Evolutionary conservation across 2,113 vertebrate species (phyloP), one percentile per base, ranked within the genome.

Genomic region (Apteryx mantelli): DNA sequence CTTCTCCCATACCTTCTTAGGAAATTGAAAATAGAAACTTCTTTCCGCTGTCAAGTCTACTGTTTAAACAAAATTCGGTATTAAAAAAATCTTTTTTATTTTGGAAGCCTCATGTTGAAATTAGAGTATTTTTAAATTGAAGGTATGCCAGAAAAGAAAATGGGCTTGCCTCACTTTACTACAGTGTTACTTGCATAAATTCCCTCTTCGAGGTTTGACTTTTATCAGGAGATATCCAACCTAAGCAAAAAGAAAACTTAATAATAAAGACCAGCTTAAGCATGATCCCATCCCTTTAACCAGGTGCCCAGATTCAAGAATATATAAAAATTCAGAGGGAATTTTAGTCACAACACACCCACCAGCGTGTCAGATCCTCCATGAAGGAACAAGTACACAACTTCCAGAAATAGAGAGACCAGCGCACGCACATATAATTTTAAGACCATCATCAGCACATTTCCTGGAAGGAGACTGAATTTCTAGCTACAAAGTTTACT

Each of bases 391-490:
- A 73, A n/a, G 68, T 0, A 34, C 14, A 13, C 32, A 22, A 2
- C 19, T 26, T 78, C 14, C 34, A 42, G 46, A 58, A 38, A 30
- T 32, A 28, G 15, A 40, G 4, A 40, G 10, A 38, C 13, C 1
- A 14, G 34, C 9, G 10, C 28, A 25, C 17, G 6, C 8, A 15
- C 13, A 9, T 5, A 7, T 9, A 38, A 16, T 0, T 16, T 21
- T 4, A 36, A 44, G 5, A 8, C 12, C 10, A 6, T 2, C 24
- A 36, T 9, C 22, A 5, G 1, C 26, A 11, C 4, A 4, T 11
- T 22, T 83, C 56, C 42, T 75, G 55, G 12, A 18, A 68, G 16
- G 24, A 82, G 40, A 4, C 13, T 32, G 60, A 78, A 74, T 24
- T 82, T 40, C 60, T 69, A 81, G 64, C 85, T 44, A 36, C 68